These are phyloP conservation scores for Macrophya annulata DNA, from an alignment of 2,888 invertebrate species.

Conservation along the genomic window DNA sequence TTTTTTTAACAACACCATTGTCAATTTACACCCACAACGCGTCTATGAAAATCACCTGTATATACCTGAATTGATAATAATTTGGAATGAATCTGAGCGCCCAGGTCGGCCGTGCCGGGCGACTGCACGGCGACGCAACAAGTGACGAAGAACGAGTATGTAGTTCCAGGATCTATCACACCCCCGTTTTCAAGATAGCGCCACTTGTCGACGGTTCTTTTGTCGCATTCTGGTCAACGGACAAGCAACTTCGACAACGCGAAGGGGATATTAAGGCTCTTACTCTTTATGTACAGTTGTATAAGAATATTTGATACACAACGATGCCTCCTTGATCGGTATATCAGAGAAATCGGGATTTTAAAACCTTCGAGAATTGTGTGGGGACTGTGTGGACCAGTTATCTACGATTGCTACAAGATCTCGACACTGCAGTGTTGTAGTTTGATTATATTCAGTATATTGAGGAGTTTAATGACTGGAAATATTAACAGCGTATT, in stretches of 20 bases:
- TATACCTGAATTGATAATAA: slow-evolving; percentile 56
- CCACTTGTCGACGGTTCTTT: slow-evolving; percentile 6
- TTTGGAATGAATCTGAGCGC: slow-evolving; percentile 35
- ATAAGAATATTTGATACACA: too few species aligned
- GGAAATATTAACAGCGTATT: not conserved
- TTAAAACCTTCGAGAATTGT: not conserved
- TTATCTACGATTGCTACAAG: slow-evolving; percentile 5
- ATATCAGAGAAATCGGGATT: not conserved
- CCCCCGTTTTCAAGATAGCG: not conserved
- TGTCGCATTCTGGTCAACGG: slow-evolving; percentile 38
- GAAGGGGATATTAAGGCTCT: not conserved
- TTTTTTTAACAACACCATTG: not conserved
- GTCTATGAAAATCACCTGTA: slow-evolving; percentile 40
- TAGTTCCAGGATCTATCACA: slow-evolving; percentile 28
- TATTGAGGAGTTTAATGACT: not conserved
- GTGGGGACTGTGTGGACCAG: not conserved
- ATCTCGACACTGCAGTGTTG: slow-evolving; percentile 4
- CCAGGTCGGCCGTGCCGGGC: slow-evolving; percentile 63
- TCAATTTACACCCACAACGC: slow-evolving; percentile 19
- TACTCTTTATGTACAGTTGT: not conserved
- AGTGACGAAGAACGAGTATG: slow-evolving; percentile 65
- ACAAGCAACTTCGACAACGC: not conserved
- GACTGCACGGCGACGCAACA: slow-evolving; percentile 73
- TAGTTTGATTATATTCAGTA: not conserved
- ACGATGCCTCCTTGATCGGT: not conserved